These are phyloP conservation scores for Acutogordius australiensis DNA, from an alignment of 2,888 invertebrate genomes.

Conservation along the genomic window DNA sequence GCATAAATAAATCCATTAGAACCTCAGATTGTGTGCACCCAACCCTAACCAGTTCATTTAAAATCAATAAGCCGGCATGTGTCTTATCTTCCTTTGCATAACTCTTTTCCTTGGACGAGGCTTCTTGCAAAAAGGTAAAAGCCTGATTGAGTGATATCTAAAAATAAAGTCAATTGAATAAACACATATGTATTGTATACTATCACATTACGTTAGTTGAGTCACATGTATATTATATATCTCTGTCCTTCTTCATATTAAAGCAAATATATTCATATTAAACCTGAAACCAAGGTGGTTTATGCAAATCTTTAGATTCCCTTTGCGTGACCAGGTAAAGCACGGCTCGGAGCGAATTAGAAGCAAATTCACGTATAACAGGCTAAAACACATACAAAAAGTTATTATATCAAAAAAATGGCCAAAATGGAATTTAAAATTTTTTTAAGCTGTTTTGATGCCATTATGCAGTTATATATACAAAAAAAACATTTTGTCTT, in stretches of 20 bases:
- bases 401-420: slow-evolving; percentile 10
- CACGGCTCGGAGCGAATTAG: slow-evolving; percentile 70
- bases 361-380: slow-evolving; percentile 62
- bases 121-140: slow-evolving; percentile 60
- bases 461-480: no score
- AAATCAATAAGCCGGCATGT: slow-evolving; percentile 61
- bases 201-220: no score
- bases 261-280: background rate
- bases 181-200: no score
- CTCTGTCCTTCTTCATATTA: no score
- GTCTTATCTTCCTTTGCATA: slow-evolving; percentile 44
- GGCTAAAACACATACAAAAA: slow-evolving; percentile 30
- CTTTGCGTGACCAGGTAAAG: slow-evolving; percentile 73
- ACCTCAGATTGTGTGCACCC: slow-evolving; percentile 18
- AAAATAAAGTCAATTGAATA: background rate
- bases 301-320: slow-evolving; percentile 64
- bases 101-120: slow-evolving; percentile 31
- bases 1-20: no score
- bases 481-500: no score
- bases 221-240: no score
- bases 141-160: slow-evolving; percentile 6
- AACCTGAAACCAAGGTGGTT: slow-evolving; percentile 44
- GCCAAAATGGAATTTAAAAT: no score
- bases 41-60: slow-evolving; percentile 58
- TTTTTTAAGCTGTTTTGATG: no score